Base-by-base conservation (phyloP, 2,888 invertebrate genomes). In the Synergus itoensis region DNA sequence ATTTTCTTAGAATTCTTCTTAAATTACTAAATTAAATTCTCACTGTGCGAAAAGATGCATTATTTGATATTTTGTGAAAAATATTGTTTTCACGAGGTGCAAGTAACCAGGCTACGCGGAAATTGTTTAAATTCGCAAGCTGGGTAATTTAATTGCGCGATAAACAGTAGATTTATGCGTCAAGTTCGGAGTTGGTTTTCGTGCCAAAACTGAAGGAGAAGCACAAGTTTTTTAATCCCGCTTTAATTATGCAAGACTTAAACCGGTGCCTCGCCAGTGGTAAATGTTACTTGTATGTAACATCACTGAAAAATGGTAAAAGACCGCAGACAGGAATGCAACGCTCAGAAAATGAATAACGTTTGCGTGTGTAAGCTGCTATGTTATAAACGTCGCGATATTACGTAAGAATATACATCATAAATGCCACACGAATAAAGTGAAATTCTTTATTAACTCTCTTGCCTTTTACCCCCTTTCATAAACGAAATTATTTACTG, bases 381-480 rank as follows among this genome's bases (percentile, higher is more conserved):
- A 16, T 48, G 53, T 73, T 73, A 48, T 28, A 73, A 69, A 69
- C 16, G 48, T 28, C 45, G 28, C 16, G 69, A 48, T 73, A 73
- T 73, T 73, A 53, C 73, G 53, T 48, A 40, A 73, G 36, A 53
- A 73, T 73, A 73, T 73, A 53, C 36, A 73, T 48, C 48, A 73
- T n/a, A 53, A 73, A 73, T 16, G 73, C 73, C 53, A 45, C 73
- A 40, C 36, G 73, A 73, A 53, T 73, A 73, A 73, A 73, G 73
- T 73, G 73, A 73, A 73, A 73, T 73, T 73, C 73, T 73, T 73
- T 53, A 73, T 73, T 73, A 73, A 73, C 73, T 73, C 53, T 73
- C 53, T 73, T 73, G 14, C 48, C 8, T 48, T 21, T 45, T 14
- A 69, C 11, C 73, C 40, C 36, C n/a, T 73, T 53, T 73, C 45